phyloP scores from a whole-genome alignment of 2,888 invertebrate species.

The Venusia cambrica region DNA sequence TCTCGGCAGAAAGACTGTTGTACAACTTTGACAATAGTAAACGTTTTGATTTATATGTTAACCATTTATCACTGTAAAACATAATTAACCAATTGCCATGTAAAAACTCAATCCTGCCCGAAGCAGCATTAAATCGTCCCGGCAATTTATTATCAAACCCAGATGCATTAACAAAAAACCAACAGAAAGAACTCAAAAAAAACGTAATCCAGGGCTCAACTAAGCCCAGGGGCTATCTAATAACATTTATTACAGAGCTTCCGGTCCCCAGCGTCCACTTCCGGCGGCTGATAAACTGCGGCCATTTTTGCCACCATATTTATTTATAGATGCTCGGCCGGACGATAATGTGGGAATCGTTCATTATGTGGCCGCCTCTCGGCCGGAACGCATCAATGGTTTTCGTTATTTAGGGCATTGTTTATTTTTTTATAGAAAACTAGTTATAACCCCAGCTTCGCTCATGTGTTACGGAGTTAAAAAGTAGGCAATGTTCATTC shows the following conservation, averaged over 20 bases:
- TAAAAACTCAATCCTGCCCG: conserved; percentile 31
- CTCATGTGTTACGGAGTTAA: no score
- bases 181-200: conserved; percentile 68
- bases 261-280: conserved; percentile 78
- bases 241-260: conserved; percentile 78
- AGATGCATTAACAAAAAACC: conserved; percentile 79
- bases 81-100: conserved; percentile 37
- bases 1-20: no score
- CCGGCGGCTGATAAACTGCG: conserved; percentile 77
- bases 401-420: conserved; percentile 17
- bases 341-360: conserved; percentile 69
- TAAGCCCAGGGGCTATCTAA: conserved; percentile 80
- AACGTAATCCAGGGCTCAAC: conserved; percentile 62
- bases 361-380: conserved; percentile 47
- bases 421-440: no score
- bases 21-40: no score
- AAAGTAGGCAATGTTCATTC: no score
- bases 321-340: conserved; percentile 74
- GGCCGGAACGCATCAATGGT: conserved; percentile 33
- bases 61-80: no score
- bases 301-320: conserved; percentile 80
- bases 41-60: no score
- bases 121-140: conserved; percentile 48
- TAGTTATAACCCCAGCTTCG: no score
- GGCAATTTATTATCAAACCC: conserved; percentile 71